Conservation (phyloP, 2,797 vertebrate genomes). For the Miichthys miiuy region DNA sequence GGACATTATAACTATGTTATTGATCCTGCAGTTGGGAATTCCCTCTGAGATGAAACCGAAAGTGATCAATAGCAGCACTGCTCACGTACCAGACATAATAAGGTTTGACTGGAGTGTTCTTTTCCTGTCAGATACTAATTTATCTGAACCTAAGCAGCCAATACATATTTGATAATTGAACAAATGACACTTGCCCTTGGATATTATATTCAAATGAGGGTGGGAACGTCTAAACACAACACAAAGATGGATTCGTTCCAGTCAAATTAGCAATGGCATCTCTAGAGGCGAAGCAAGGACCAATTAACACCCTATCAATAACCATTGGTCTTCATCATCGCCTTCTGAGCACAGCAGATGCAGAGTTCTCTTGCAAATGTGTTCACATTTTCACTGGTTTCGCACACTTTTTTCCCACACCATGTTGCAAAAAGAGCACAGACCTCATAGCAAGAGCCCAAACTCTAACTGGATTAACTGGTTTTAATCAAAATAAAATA, state of each 20-base stretch:
- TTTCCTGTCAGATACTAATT: background rate
- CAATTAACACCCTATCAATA: background rate
- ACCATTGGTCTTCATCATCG: too few species aligned
- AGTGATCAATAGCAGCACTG: slow-evolving; percentile 11
- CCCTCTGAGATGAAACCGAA: slow-evolving; percentile 17
- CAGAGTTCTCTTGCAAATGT: too few species aligned
- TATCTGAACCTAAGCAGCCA: background rate
- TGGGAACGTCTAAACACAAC: background rate
- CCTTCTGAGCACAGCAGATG: too few species aligned
- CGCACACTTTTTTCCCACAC: too few species aligned
- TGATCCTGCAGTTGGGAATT: slow-evolving; percentile 48
- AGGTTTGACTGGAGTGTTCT: background rate
- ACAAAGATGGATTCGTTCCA: background rate
- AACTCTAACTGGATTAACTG: too few species aligned
- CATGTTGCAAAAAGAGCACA: too few species aligned
- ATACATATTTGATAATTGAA: background rate
- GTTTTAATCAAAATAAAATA: too few species aligned
- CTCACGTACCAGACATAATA: background rate
- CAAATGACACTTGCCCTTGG: background rate
- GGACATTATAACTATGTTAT: slow-evolving; percentile 51
- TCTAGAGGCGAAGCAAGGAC: background rate
- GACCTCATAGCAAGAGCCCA: too few species aligned
- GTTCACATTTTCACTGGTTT: too few species aligned
- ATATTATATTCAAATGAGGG: background rate
- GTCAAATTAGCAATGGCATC: background rate